A percentile compares a stretch with the other conserved stretches of the same genome.
Evolutionary conservation across 1,140 invertebrate genomes (phyloP).

Genomic region (Drosophila ohnishii): DNA sequence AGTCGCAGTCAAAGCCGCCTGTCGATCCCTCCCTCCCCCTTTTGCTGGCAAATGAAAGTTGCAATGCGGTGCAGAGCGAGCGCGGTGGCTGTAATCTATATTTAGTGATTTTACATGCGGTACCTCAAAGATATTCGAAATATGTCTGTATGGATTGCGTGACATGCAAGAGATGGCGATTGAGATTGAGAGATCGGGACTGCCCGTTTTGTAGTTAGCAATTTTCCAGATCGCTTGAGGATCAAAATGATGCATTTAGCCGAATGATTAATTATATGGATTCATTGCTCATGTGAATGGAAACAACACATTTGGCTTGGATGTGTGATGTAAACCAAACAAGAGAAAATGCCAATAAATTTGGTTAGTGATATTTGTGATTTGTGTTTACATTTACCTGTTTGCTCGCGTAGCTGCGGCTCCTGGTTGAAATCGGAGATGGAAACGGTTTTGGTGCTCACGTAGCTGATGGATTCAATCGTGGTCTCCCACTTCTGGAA

Average conservation of each 20-base stretch:
- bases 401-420: constrained; percentile 59
- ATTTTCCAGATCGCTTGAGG: constrained; percentile 70
- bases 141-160: constrained; percentile 56
- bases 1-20: constrained; percentile 26
- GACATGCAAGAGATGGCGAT: constrained; percentile 16
- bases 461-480: constrained; percentile 79
- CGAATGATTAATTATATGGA: constrained; percentile 42
- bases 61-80: constrained; percentile 57
- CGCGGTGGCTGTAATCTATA: constrained; percentile 78
- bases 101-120: constrained; percentile 82
- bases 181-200: constrained; percentile 27
- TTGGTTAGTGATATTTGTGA: not conserved
- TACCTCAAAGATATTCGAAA: constrained; percentile 76
- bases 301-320: constrained; percentile 9
- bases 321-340: constrained; percentile 36
- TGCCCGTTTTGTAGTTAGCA: constrained; percentile 69
- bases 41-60: constrained; percentile 69
- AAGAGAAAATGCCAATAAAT: constrained; percentile 17
- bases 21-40: constrained; percentile 17
- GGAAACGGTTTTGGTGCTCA: constrained; percentile 77
- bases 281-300: constrained; percentile 30
- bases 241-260: constrained; percentile 54
- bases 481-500: constrained; percentile 82
- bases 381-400: constrained; percentile 25
- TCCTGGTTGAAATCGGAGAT: constrained; percentile 69